Conservation (phyloP, 2,888 invertebrate genomes). For the Drosophila testacea region DNA sequence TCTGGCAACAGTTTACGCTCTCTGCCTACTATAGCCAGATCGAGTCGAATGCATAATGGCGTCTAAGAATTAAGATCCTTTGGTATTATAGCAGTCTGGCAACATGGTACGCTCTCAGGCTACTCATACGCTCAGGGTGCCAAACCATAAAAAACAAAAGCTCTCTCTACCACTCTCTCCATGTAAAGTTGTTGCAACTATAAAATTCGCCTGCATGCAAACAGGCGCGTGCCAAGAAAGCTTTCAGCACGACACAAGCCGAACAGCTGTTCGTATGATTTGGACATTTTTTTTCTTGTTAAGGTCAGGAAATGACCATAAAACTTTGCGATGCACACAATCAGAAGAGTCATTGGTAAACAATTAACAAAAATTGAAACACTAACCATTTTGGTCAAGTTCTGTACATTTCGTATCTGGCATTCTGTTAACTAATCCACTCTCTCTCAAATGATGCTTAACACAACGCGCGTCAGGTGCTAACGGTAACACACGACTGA, state of each 20-base stretch:
- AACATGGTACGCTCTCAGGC: conserved; percentile 20
- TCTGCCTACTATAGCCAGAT: not conserved
- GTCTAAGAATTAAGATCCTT: conserved; percentile 29
- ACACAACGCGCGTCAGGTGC: conserved; percentile 48
- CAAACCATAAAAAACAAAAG: conserved; percentile 37
- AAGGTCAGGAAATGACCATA: conserved; percentile 39
- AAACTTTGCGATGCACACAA: conserved; percentile 31
- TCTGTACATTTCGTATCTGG: conserved; percentile 70
- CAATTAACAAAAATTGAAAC: conserved; percentile 20
- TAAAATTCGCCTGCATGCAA: conserved; percentile 56
- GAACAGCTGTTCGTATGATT: conserved; percentile 66
- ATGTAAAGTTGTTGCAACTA: conserved; percentile 19
- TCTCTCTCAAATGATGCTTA: conserved; percentile 14
- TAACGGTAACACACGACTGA: conserved; percentile 67
- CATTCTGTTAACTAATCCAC: conserved; percentile 37
- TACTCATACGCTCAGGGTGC: not conserved
- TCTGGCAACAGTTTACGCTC: conserved; percentile 44
- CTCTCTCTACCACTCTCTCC: conserved; percentile 13
- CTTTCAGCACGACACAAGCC: conserved; percentile 41
- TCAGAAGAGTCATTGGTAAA: not conserved
- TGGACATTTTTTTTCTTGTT: conserved; percentile 5
- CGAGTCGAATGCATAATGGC: too few species aligned
- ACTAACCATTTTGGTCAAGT: conserved; percentile 67
- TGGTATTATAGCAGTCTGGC: conserved; percentile 33
- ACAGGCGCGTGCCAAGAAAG: conserved; percentile 68